These are phyloP conservation scores for Rosalia funebris DNA, from an alignment of 2,888 invertebrate species.

Conservation along the genomic window DNA sequence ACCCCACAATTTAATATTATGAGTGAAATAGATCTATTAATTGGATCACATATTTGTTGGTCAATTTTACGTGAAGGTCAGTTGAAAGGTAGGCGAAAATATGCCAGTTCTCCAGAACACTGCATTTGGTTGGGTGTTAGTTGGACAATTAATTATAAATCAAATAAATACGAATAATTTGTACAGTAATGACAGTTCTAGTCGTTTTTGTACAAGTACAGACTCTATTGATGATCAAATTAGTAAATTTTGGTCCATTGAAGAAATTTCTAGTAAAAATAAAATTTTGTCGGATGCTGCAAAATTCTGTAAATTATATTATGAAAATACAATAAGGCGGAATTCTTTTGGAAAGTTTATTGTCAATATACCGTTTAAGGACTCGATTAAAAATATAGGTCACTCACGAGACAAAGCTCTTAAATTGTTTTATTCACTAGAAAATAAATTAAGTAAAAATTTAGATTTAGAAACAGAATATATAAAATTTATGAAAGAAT, in stretches of 20 bases:
- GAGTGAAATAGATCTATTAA: too few relatives aligned
- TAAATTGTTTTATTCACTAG: slow-evolving; percentile 16
- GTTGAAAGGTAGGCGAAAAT: not conserved
- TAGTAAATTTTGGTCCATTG: too few relatives aligned
- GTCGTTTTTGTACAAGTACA: not conserved
- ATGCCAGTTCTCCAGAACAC: not conserved
- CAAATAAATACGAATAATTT: not conserved
- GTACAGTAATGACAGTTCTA: not conserved
- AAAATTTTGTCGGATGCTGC: slow-evolving; percentile 1
- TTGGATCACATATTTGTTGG: too few relatives aligned
- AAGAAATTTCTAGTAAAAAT: not conserved
- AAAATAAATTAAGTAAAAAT: slow-evolving; percentile 20
- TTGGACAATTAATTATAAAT: too few relatives aligned
- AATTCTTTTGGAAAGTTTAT: not conserved
- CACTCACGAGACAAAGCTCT: not conserved
- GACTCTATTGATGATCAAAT: too few relatives aligned
- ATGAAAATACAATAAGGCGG: not conserved
- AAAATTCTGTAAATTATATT: slow-evolving; percentile 3
- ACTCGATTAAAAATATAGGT: not conserved
- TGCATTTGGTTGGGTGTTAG: too few relatives aligned
- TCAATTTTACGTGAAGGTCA: too few relatives aligned
- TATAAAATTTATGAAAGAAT: slow-evolving; percentile 24
- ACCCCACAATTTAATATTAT: not conserved
- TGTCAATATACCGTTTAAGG: slow-evolving; percentile 7
- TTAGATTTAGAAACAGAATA: slow-evolving; percentile 17